Percentiles rank a stretch among this genome's conserved stretches.
Conservation (phyloP, 2,797 vertebrate species). For the Lutjanus campechanus region DNA sequence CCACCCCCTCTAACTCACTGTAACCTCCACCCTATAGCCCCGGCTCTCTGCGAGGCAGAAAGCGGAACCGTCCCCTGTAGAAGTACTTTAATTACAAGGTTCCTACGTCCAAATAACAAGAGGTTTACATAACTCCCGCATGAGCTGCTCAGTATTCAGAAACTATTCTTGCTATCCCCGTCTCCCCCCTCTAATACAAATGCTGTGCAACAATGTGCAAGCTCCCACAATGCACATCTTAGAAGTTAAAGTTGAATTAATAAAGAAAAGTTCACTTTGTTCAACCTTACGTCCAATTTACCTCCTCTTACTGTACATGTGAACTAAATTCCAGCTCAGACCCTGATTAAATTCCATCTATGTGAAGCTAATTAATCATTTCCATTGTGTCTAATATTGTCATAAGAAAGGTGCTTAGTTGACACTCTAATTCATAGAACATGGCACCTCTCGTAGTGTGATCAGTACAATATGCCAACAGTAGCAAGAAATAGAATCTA, state of each 20-base stretch:
- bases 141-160: constrained; percentile 70
- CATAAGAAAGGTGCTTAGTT: constrained; percentile 83
- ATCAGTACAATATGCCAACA: constrained; percentile 76
- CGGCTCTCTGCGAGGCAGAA: constrained; percentile 48
- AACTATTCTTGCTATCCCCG: constrained; percentile 58
- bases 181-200: constrained; percentile 57
- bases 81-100: constrained; percentile 78
- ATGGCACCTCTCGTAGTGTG: constrained; percentile 57
- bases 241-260: constrained; percentile 51
- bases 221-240: constrained; percentile 61
- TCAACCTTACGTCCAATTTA: constrained; percentile 49
- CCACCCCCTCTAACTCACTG: constrained; percentile 30
- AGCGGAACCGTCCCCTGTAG: constrained; percentile 66
- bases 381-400: constrained; percentile 81
- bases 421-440: constrained; percentile 80
- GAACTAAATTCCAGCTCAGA: constrained; percentile 54
- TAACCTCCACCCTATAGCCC: constrained; percentile 48
- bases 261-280: constrained; percentile 70
- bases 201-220: constrained; percentile 43
- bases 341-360: constrained; percentile 73
- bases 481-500: constrained; percentile 64
- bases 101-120: constrained; percentile 72
- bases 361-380: constrained; percentile 81
- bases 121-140: constrained; percentile 73
- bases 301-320: constrained; percentile 17